phyloP scores from a whole-genome alignment of 2,797 vertebrate species.

The Pseudomugil tenellus region DNA sequence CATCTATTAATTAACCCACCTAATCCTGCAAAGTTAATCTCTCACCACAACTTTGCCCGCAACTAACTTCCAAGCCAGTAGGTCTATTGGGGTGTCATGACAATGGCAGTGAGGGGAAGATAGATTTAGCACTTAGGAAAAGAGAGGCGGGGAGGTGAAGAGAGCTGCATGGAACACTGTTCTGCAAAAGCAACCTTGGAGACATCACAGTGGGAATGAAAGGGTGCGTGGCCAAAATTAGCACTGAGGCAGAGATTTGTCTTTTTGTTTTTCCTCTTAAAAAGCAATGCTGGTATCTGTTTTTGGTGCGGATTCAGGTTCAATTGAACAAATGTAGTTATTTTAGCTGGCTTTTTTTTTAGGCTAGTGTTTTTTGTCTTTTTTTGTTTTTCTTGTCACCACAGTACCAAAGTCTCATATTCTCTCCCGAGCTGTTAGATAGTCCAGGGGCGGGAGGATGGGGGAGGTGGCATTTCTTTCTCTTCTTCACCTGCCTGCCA shows the following conservation, averaged over 20 bases:
- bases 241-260: conserved; percentile 71
- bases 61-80: conserved; percentile 81
- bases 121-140: conserved; percentile 72
- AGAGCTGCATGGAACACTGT: conserved; percentile 40
- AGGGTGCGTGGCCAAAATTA: conserved; percentile 70
- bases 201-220: conserved; percentile 60
- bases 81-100: conserved; percentile 79
- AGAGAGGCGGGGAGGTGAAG: conserved; percentile 45
- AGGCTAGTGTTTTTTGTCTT: conserved; percentile 27
- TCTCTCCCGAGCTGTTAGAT: conserved; percentile 62
- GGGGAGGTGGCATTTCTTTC: conserved; percentile 65
- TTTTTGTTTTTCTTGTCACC: conserved; percentile 41
- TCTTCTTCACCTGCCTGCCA: conserved; percentile 66
- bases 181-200: conserved; percentile 57
- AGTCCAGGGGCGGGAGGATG: conserved; percentile 33
- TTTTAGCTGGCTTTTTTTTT: conserved; percentile 51
- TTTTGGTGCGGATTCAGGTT: conserved; percentile 29
- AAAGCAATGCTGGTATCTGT: conserved; percentile 61
- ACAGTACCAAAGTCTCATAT: conserved; percentile 46
- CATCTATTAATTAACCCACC: conserved; percentile 89
- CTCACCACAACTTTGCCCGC: conserved; percentile 82
- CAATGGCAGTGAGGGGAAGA: conserved; percentile 74
- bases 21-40: conserved; percentile 87
- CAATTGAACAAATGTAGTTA: conserved; percentile 52
- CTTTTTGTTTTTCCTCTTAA: conserved; percentile 69